Evolutionary conservation across 2,888 invertebrate genomes (phyloP), one percentile per base, ranked within the genome.

Genomic region (Limnephilus lunatus): DNA sequence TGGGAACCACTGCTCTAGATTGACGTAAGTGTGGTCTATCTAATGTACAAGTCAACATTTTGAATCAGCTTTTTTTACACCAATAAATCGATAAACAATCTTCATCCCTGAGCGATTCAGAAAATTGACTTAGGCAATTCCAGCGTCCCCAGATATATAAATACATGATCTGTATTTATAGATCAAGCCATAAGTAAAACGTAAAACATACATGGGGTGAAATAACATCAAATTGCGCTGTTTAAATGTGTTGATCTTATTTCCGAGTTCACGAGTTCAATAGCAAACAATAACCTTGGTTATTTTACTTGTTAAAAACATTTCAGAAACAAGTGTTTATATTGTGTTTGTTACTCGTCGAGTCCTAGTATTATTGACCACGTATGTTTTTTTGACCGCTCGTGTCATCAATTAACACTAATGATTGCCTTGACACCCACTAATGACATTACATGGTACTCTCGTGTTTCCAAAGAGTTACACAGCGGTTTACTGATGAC

Each of bases 391-490:
- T 25, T 68, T 68, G 68, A 68, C 68, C 32, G 82, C 82, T 82
- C 82, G 85, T 32, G 35, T 44, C 48, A 48, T 86, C 86, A 86
- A 86, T 86, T 86, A 86, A 44, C 85, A 85, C 86, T 86, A 86
- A 86, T 86, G 86, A 86, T 86, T n/a, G 44, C 44, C 25, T 53
- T n/a, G 86, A 86, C 86, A n/a, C 86, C 86, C 53, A 86, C 86
- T 86, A 86, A 86, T 86, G 86, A n/a, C 35, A 86, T 90, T 90
- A 90, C n/a, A 11, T 35, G 25, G 68, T 68, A 68, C 68, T 25
- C 25, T 68, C 15, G 53, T 68, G 25, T 25, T 68, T 25, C 25
- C 25, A 19, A 53, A 14, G 68, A 68, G 25, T 68, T 68, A 68
- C 68, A 25, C 68, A 68, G 68, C 68, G 25, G 68, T 68, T n/a